A percentile compares a stretch with the other conserved stretches of the same genome.
phyloP scores from a whole-genome alignment of 2,888 invertebrate genomes.

The Brachynemurus nebulosus region DNA sequence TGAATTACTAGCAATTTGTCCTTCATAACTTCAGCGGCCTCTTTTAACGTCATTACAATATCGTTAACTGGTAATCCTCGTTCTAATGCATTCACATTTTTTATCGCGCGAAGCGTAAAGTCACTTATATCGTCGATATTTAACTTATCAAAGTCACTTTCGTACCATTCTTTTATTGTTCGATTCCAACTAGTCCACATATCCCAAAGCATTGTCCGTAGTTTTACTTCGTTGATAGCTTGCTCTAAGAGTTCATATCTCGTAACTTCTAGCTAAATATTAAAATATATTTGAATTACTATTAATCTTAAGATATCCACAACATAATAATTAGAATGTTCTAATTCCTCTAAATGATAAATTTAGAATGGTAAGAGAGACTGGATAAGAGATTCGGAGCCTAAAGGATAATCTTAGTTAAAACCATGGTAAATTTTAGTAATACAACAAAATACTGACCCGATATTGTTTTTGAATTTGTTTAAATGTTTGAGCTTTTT shows the following conservation, averaged over 20 bases:
- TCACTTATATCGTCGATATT: constrained; percentile 60
- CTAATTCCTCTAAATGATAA: no score
- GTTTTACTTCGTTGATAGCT: constrained; percentile 62
- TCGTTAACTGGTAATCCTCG: constrained; percentile 72
- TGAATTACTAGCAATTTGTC: constrained; percentile 69
- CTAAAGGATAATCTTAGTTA: no score
- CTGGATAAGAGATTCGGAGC: no score
- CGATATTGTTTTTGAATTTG: constrained; percentile 75
- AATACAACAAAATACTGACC: constrained; percentile 36
- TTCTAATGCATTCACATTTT: constrained; percentile 62
- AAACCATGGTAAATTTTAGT: no score
- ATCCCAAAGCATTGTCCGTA: constrained; percentile 69
- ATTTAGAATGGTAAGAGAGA: no score
- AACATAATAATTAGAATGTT: constrained; percentile 3
- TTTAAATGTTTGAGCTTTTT: constrained; percentile 59
- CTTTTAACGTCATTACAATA: constrained; percentile 62
- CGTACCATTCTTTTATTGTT: constrained; percentile 49
- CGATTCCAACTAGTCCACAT: constrained; percentile 62
- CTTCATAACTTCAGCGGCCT: constrained; percentile 63
- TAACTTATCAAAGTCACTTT: constrained; percentile 45
- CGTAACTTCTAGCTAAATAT: constrained; percentile 59
- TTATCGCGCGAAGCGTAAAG: constrained; percentile 50
- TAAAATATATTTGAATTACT: neutral
- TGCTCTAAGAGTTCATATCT: constrained; percentile 70
- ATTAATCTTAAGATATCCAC: constrained; percentile 4